A percentile compares a stretch with the other conserved stretches of the same genome.
Evolutionary conservation across 53 echinoderm and acorn worm species (phyloP).

Genomic region (Holothuria scabra): DNA sequence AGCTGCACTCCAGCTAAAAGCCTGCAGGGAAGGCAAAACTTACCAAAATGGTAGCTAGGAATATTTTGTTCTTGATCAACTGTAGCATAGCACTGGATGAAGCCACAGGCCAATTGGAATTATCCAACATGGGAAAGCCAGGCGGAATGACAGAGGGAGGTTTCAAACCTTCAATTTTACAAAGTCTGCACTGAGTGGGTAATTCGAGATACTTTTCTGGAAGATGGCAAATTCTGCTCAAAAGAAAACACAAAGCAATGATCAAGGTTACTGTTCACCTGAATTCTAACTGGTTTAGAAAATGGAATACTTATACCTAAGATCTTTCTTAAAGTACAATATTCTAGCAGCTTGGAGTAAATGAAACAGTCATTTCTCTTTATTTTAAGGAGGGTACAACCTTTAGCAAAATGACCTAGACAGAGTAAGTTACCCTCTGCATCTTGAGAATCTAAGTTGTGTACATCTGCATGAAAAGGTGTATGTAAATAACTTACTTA

Average conservation of each 20-base stretch:
- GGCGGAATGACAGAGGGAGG: conserved; percentile 64
- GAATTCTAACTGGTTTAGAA: too few species aligned
- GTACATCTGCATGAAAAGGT: too few species aligned
- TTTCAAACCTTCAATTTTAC: conserved; percentile 71
- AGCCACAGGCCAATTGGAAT: conserved; percentile 71
- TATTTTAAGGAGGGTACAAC: too few species aligned
- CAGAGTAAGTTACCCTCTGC: too few species aligned
- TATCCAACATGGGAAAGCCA: conserved; percentile 47
- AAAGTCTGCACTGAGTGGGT: conserved; percentile 69
- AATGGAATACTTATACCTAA: too few species aligned
- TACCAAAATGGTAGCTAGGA: conserved; percentile 76
- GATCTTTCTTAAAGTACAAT: too few species aligned
- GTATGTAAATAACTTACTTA: too few species aligned
- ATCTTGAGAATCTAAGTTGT: too few species aligned
- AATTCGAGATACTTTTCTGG: conserved; percentile 72
- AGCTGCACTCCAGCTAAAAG: too few species aligned
- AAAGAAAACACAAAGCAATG: background rate
- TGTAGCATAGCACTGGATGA: conserved; percentile 69
- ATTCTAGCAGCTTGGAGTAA: too few species aligned
- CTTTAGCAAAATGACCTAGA: too few species aligned
- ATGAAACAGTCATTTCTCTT: too few species aligned
- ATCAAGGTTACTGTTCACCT: background rate
- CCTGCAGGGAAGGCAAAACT: conserved; percentile 15
- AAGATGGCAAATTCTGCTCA: conserved; percentile 75
- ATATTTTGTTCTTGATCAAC: conserved; percentile 68